These are phyloP conservation scores for Creontiades dilutus DNA, from an alignment of 2,888 invertebrate species.

Conservation along the genomic window DNA sequence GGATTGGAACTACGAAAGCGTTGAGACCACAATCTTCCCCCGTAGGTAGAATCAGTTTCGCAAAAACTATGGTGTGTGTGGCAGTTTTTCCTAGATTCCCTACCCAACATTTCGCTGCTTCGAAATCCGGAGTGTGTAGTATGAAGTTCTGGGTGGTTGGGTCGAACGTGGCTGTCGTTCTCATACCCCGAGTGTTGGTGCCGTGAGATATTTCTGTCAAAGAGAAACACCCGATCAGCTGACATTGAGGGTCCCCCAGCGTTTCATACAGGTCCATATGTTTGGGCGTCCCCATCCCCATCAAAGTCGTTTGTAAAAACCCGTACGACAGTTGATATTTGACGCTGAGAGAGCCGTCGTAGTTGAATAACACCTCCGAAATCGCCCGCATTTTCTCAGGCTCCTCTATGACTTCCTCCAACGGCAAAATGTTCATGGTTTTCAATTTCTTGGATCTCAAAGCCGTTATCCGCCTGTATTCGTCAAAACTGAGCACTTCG, in stretches of 20 bases:
- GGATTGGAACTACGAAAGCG: constrained; percentile 91
- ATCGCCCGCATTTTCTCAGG: constrained; percentile 74
- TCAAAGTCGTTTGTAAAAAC: constrained; percentile 80
- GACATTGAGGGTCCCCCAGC: constrained; percentile 47
- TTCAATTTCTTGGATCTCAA: constrained; percentile 84
- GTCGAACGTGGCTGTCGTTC: constrained; percentile 94
- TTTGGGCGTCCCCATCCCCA: constrained; percentile 79
- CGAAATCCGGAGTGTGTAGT: constrained; percentile 94
- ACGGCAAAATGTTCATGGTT: constrained; percentile 83
- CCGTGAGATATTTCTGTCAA: constrained; percentile 97
- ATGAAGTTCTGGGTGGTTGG: constrained; percentile 88
- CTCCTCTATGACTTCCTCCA: constrained; percentile 80
- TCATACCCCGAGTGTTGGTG: constrained; percentile 94
- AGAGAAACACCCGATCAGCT: constrained; percentile 88
- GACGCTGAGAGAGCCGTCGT: constrained; percentile 78
- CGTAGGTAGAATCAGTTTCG: constrained; percentile 90
- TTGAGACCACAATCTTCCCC: constrained; percentile 90
- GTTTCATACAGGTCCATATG: constrained; percentile 62
- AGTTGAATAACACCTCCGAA: constrained; percentile 77
- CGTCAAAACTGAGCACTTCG: constrained; percentile 81
- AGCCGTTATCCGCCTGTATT: constrained; percentile 81
- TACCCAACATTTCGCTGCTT: constrained; percentile 97
- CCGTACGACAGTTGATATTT: constrained; percentile 78
- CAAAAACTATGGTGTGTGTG: constrained; percentile 93
- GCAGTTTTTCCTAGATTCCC: constrained; percentile 93